Evolutionary conservation across 2,888 invertebrate genomes (phyloP).

Genomic region (Rhogogaster chlorosoma): DNA sequence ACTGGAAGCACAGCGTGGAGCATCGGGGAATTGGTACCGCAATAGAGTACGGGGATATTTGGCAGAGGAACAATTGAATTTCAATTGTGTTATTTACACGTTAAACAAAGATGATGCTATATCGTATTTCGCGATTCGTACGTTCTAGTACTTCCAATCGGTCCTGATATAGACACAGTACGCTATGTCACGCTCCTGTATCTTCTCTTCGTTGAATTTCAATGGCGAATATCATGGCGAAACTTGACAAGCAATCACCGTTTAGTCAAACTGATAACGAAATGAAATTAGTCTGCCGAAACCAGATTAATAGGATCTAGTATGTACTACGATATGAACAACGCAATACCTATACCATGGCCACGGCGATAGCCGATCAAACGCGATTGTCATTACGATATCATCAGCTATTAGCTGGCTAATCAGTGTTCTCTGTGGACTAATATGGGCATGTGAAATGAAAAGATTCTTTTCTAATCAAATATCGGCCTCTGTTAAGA

Average conservation of each 20-base stretch:
- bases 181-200: neutral
- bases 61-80: neutral
- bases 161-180: neutral
- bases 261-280: constrained; percentile 6
- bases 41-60: neutral
- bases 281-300: constrained; percentile 2
- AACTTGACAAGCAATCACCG: constrained; percentile 20
- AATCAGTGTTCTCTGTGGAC: constrained; percentile 5
- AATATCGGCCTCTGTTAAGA: neutral
- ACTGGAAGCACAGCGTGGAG: neutral
- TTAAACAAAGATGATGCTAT: constrained; percentile 11
- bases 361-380: neutral
- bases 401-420: neutral
- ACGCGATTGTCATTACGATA: constrained; percentile 18
- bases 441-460: neutral
- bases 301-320: constrained; percentile 25
- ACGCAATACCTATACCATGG: neutral
- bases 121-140: constrained; percentile 6
- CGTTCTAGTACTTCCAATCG: neutral
- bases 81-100: constrained; percentile 12
- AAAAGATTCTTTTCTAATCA: neutral
- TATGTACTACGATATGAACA: constrained; percentile 6
- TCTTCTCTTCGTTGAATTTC: constrained; percentile 19
- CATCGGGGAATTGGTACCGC: neutral
- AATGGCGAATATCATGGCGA: neutral